phyloP scores from a whole-genome alignment of 2,113 vertebrate species.

The Anser cygnoides region DNA sequence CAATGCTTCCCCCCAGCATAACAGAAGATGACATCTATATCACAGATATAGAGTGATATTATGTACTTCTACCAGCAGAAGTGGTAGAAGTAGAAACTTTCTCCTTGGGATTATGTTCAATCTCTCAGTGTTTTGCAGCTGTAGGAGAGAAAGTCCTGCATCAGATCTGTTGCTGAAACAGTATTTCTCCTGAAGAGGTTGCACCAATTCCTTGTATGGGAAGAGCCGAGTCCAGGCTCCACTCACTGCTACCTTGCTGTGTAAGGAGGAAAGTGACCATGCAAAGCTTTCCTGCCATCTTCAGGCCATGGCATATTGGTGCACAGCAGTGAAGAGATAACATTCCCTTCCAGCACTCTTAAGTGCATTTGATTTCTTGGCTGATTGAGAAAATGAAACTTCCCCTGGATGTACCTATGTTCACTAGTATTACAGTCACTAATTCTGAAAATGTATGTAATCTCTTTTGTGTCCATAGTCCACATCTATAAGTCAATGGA shows the following conservation, averaged over 20 bases:
- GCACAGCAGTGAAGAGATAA: neutral
- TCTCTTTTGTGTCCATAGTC: slow-evolving; percentile 59
- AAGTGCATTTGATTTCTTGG: neutral
- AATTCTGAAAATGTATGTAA: fast-evolving
- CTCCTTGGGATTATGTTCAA: neutral
- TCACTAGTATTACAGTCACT: neutral
- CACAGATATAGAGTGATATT: neutral
- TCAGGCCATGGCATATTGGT: neutral
- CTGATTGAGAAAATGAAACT: neutral
- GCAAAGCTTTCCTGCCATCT: neutral
- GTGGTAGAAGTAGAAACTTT: neutral
- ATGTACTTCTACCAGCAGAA: neutral
- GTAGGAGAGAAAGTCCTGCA: neutral
- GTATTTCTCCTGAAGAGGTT: neutral
- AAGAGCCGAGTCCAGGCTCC: neutral
- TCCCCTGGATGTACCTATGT: neutral
- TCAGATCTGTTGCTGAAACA: neutral
- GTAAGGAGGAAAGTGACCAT: neutral
- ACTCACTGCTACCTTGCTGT: neutral
- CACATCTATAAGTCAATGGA: slow-evolving; percentile 77
- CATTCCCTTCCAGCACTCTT: neutral
- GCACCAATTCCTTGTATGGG: neutral
- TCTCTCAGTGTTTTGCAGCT: neutral
- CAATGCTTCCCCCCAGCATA: neutral
- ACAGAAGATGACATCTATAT: neutral